Evolutionary conservation across 2,113 vertebrate genomes (phyloP).

Genomic region (Chelonoidis abingdonii): DNA sequence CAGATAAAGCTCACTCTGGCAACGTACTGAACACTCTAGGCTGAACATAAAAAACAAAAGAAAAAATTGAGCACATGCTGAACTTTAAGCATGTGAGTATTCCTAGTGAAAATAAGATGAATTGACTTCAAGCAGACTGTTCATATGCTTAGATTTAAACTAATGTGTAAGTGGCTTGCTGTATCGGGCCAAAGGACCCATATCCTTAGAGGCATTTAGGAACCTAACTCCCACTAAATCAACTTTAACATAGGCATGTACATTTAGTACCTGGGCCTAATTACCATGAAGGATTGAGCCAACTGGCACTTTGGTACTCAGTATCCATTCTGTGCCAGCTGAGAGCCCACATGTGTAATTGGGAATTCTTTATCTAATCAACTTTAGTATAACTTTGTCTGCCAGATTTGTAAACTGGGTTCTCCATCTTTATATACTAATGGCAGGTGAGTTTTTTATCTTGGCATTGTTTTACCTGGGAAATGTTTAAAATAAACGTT

Average conservation of each 20-base stretch:
- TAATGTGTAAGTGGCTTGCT: not conserved
- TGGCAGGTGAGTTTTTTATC: fast-evolving
- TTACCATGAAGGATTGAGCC: not conserved
- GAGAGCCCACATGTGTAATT: not conserved
- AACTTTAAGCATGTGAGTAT: not conserved
- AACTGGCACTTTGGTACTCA: not conserved
- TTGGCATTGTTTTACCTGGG: not conserved
- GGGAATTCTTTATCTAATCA: not conserved
- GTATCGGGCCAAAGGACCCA: not conserved
- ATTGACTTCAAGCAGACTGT: not conserved
- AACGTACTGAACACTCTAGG: not conserved
- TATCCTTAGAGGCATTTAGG: not conserved
- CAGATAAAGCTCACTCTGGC: not conserved
- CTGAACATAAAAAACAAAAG: not conserved
- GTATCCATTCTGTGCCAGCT: not conserved
- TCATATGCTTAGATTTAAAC: not conserved
- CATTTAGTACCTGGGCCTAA: not conserved
- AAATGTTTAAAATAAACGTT: not conserved
- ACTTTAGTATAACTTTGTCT: not conserved
- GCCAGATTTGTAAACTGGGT: not conserved
- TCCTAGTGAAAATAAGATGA: not conserved
- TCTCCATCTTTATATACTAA: not conserved
- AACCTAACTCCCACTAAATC: no score
- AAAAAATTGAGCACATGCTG: not conserved
- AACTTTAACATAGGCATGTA: not conserved